These are phyloP conservation scores for Natrix natrix DNA, from an alignment of 2,797 vertebrate genomes.

Conservation along the genomic window DNA sequence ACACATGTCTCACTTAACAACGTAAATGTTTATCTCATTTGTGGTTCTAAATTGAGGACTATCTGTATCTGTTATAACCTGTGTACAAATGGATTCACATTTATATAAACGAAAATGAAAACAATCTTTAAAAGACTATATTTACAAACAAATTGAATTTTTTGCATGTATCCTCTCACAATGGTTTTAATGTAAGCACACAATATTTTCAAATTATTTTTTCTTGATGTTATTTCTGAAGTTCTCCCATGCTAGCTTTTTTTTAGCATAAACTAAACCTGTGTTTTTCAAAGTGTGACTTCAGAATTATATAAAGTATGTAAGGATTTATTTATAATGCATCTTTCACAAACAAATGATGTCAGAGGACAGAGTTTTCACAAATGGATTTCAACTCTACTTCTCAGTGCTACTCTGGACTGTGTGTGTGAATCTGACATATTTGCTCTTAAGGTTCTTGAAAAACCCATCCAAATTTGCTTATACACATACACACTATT, in stretches of 20 bases:
- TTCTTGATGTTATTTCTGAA: background rate
- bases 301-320: background rate
- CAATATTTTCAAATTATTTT: background rate
- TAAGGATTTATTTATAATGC: background rate
- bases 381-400: background rate
- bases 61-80: background rate
- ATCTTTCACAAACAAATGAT: background rate
- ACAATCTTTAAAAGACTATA: background rate
- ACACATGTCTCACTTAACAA: no score
- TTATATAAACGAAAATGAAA: background rate
- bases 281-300: background rate
- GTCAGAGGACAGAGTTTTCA: background rate
- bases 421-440: background rate
- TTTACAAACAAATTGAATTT: background rate
- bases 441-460: background rate
- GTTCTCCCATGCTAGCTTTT: background rate
- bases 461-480: background rate
- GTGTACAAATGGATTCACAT: background rate
- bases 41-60: no score
- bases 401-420: background rate
- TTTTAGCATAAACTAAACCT: background rate
- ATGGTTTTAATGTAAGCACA: background rate
- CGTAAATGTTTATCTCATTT: no score
- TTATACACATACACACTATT: background rate
- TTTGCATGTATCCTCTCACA: background rate